These are phyloP conservation scores for Melinaea marsaeus DNA, from an alignment of 2,888 invertebrate genomes.

Conservation along the genomic window DNA sequence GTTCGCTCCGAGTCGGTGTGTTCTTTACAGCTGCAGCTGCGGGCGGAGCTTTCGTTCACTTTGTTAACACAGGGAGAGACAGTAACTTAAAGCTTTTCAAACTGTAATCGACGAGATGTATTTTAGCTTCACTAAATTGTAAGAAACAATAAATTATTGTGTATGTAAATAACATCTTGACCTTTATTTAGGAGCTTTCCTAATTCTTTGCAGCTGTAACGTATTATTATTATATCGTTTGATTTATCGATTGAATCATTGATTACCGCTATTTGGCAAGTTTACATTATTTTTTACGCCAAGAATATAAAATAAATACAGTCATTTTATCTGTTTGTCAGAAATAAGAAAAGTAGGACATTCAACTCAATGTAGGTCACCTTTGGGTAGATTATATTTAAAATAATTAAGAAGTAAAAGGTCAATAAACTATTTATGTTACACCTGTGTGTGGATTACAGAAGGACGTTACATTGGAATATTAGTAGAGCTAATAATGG, in stretches of 20 bases:
- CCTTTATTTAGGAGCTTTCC: constrained; percentile 73
- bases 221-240: constrained; percentile 32
- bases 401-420: too few relatives aligned
- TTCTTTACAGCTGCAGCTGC: constrained; percentile 54
- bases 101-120: constrained; percentile 76
- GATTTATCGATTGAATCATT: constrained; percentile 22
- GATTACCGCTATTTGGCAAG: constrained; percentile 15
- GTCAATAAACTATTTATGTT: too few relatives aligned
- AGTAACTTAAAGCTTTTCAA: constrained; percentile 71
- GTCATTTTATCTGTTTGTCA: constrained; percentile 17
- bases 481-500: too few relatives aligned
- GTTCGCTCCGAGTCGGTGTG: constrained; percentile 48
- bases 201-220: constrained; percentile 47
- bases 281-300: neutral
- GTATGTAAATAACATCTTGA: constrained; percentile 75
- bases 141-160: constrained; percentile 79
- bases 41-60: constrained; percentile 67
- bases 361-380: constrained; percentile 28
- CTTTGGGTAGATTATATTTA: constrained; percentile 9
- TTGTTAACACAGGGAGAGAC: constrained; percentile 66
- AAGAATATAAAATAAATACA: neutral
- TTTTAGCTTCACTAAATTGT: constrained; percentile 78
- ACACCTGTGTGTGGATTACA: too few relatives aligned
- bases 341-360: constrained; percentile 26
- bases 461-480: too few relatives aligned